These are phyloP conservation scores for Macquaria australasica DNA, from an alignment of 2,113 vertebrate species.

Conservation along the genomic window DNA sequence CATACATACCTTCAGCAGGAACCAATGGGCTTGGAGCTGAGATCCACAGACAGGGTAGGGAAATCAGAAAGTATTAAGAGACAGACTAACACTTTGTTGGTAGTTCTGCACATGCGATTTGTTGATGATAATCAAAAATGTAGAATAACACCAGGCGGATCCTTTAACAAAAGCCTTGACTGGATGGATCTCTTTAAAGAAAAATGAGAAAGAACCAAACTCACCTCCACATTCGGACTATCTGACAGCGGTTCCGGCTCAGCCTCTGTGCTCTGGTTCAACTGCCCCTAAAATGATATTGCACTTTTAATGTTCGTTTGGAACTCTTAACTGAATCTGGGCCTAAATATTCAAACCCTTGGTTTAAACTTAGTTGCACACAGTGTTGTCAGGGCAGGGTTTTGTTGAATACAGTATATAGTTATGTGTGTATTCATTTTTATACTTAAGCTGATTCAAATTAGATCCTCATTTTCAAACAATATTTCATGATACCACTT, in stretches of 20 bases:
- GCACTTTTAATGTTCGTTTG: background rate
- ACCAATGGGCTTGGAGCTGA: too few relatives aligned
- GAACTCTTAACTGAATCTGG: background rate
- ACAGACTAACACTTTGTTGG: too few relatives aligned
- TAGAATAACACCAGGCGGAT: background rate
- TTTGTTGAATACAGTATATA: background rate
- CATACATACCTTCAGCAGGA: too few relatives aligned
- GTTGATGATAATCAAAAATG: background rate
- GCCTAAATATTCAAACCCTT: background rate
- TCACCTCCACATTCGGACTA: constrained; percentile 63
- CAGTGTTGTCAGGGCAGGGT: background rate
- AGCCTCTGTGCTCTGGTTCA: constrained; percentile 45
- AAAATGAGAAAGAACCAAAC: background rate
- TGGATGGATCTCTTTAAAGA: background rate
- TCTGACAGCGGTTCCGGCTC: constrained; percentile 44
- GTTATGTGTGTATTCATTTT: background rate
- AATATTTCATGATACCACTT: background rate
- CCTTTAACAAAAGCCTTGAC: background rate
- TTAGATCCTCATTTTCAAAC: background rate
- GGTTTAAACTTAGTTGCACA: background rate
- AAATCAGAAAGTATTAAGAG: too few relatives aligned
- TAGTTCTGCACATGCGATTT: background rate
- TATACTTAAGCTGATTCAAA: background rate
- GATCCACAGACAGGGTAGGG: too few relatives aligned
- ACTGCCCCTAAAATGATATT: constrained; percentile 55